A percentile compares a stretch with the other conserved stretches of the same genome.
Conservation (phyloP, 2,888 invertebrate species). For the Congeria kusceri region DNA sequence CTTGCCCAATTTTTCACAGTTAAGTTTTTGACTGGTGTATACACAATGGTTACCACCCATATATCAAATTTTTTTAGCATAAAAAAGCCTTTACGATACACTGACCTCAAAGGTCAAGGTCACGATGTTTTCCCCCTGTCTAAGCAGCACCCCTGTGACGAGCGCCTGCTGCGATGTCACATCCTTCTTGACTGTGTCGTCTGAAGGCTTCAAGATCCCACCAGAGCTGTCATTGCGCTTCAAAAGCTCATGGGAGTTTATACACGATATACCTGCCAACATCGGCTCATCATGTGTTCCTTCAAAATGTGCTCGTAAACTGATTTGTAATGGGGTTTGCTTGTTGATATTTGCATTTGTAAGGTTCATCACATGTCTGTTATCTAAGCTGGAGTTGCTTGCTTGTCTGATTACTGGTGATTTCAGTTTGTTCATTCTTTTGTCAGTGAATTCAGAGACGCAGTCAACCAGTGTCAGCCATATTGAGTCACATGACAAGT, state of each 20-base stretch:
- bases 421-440: slow-evolving; percentile 40
- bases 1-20: no score
- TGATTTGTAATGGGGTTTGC: slow-evolving; percentile 66
- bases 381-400: slow-evolving; percentile 71
- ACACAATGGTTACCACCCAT: no score
- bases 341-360: slow-evolving; percentile 57
- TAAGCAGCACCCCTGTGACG: slow-evolving; percentile 83
- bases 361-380: slow-evolving; percentile 71
- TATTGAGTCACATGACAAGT: slow-evolving; percentile 64
- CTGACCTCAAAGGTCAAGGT: slow-evolving; percentile 84
- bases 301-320: slow-evolving; percentile 69
- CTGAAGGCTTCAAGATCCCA: slow-evolving; percentile 17
- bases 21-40: no score
- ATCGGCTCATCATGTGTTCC: slow-evolving; percentile 63
- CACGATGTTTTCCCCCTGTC: slow-evolving; percentile 86
- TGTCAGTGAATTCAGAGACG: slow-evolving; percentile 21
- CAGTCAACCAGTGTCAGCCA: slow-evolving; percentile 62
- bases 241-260: slow-evolving; percentile 75
- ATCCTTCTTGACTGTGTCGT: slow-evolving; percentile 54
- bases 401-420: slow-evolving; percentile 58
- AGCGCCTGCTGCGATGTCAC: slow-evolving; percentile 87
- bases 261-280: slow-evolving; percentile 73
- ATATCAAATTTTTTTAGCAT: not conserved
- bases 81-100: not conserved
- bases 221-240: slow-evolving; percentile 76